Conservation (phyloP, 2,888 invertebrate genomes). For the Nymphalis polychloros region DNA sequence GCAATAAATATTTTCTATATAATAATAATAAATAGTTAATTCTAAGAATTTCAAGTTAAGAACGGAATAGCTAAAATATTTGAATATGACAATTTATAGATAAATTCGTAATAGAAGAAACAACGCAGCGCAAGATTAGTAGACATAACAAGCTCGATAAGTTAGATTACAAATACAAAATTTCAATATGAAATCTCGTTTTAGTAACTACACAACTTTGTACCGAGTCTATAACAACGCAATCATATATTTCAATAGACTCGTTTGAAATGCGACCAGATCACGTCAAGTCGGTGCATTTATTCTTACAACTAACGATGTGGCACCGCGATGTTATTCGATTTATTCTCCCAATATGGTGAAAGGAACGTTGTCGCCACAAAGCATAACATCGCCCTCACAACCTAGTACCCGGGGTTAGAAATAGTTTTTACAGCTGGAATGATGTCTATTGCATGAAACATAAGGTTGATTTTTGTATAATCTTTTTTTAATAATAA, state of each 20-base stretch:
- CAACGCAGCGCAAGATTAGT: too few relatives aligned
- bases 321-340: slow-evolving; percentile 62
- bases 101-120: not conserved
- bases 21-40: too few relatives aligned
- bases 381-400: slow-evolving; percentile 70
- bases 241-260: slow-evolving; percentile 58
- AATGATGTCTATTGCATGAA: slow-evolving; percentile 45
- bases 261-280: slow-evolving; percentile 52
- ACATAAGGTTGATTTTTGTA: slow-evolving; percentile 56
- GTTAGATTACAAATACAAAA: slow-evolving; percentile 1
- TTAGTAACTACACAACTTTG: slow-evolving; percentile 8
- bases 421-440: slow-evolving; percentile 29
- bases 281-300: slow-evolving; percentile 52
- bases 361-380: slow-evolving; percentile 63
- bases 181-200: not conserved
- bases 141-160: not conserved
- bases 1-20: too few relatives aligned
- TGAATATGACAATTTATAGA: not conserved
- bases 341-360: slow-evolving; percentile 67
- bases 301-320: slow-evolving; percentile 54
- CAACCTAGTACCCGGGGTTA: slow-evolving; percentile 35
- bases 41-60: too few relatives aligned
- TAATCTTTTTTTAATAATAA: slow-evolving; percentile 37
- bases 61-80: not conserved
- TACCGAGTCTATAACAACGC: slow-evolving; percentile 40